Percentiles rank a stretch among this genome's conserved stretches.
These are phyloP conservation scores for Scomber japonicus DNA, from an alignment of 2,113 vertebrate genomes.

Conservation along the genomic window DNA sequence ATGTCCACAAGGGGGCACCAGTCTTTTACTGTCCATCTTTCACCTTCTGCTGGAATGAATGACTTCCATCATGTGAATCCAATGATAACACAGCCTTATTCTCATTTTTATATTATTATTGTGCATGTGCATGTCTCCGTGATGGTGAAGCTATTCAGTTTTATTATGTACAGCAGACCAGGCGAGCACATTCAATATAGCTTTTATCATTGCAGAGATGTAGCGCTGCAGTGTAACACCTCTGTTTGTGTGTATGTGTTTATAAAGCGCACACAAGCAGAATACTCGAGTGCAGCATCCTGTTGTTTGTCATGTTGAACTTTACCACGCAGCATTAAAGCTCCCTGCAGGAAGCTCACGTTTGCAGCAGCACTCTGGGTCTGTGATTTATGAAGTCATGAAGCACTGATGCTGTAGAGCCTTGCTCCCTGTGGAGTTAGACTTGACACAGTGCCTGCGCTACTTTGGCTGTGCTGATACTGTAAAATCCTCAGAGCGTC, in stretches of 20 bases:
- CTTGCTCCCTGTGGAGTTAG: constrained; percentile 25
- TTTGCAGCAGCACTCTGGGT: background rate
- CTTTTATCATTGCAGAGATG: constrained; percentile 6
- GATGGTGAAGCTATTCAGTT: background rate
- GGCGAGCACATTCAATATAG: background rate
- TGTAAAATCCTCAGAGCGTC: constrained; percentile 30
- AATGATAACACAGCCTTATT: too few species aligned
- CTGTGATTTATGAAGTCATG: constrained; percentile 49
- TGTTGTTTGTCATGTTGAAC: background rate
- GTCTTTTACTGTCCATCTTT: too few species aligned
- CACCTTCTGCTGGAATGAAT: too few species aligned
- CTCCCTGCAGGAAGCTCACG: background rate
- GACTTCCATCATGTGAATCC: too few species aligned
- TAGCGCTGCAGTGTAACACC: background rate
- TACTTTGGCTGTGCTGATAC: constrained; percentile 33
- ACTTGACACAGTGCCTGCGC: background rate
- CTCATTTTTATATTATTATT: too few species aligned
- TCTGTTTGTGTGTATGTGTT: background rate
- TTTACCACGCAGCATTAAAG: constrained; percentile 19
- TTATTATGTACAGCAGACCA: background rate
- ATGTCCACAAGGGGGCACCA: too few species aligned
- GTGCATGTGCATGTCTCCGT: background rate
- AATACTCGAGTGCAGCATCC: background rate
- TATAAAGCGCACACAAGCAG: constrained; percentile 1
- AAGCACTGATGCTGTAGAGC: constrained; percentile 9